A percentile compares a stretch with the other conserved stretches of the same genome.
These are phyloP conservation scores for Malurus alboscapulatus DNA, from an alignment of 2,113 vertebrate genomes.

Conservation along the genomic window DNA sequence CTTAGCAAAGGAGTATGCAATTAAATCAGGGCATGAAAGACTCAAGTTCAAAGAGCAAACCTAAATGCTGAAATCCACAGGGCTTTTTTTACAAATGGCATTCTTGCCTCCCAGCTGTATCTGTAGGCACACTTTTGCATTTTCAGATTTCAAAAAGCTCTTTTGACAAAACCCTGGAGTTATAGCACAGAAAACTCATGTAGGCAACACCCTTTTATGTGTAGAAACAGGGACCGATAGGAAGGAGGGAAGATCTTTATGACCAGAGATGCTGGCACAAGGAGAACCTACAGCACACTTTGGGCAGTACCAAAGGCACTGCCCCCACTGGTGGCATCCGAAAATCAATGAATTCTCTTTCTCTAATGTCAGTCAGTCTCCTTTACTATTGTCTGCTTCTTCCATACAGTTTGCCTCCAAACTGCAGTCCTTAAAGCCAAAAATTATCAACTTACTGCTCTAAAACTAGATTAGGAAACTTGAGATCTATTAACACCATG, in stretches of 20 bases:
- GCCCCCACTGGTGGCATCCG: background rate
- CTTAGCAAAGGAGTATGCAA: background rate
- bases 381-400: background rate
- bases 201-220: background rate
- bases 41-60: background rate
- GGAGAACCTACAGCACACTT: background rate
- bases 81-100: background rate
- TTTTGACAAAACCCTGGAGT: background rate
- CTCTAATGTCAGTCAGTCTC: background rate
- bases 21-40: background rate
- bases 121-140: background rate
- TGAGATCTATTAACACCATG: background rate
- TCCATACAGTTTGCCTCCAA: background rate
- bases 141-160: background rate
- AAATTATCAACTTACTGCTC: background rate
- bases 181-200: fast-evolving
- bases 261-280: background rate
- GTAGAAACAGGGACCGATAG: background rate
- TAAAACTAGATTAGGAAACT: background rate
- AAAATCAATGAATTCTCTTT: background rate
- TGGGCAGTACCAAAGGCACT: background rate
- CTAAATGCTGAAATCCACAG: background rate
- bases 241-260: background rate
- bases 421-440: background rate
- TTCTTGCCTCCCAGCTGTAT: background rate